These are phyloP conservation scores for Ophioninae sp. DNA, from an alignment of 2,888 invertebrate genomes.

Conservation along the genomic window DNA sequence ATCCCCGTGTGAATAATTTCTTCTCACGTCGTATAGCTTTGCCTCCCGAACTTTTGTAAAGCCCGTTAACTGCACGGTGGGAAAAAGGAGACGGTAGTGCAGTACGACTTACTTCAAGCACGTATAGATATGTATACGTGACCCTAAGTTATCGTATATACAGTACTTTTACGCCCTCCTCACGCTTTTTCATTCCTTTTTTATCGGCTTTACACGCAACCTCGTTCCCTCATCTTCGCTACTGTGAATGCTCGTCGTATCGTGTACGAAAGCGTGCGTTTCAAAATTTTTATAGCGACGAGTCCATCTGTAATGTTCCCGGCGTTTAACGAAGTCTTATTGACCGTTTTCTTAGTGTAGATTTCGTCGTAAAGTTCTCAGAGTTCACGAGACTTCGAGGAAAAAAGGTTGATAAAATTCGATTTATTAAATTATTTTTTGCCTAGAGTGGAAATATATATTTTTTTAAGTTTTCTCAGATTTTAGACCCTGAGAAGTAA, in stretches of 20 bases:
- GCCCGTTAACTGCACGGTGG: constrained; percentile 59
- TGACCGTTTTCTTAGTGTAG: background rate
- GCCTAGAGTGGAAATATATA: too few species aligned
- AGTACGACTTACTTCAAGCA: constrained; percentile 13
- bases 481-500: too few species aligned
- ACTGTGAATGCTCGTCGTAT: background rate
- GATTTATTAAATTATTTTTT: too few species aligned
- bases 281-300: background rate
- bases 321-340: background rate
- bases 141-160: constrained; percentile 19
- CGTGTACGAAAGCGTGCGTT: background rate
- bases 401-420: too few species aligned
- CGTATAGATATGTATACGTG: background rate
- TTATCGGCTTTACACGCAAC: constrained; percentile 5
- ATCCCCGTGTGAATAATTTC: constrained; percentile 63
- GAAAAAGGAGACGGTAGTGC: constrained; percentile 40
- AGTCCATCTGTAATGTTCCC: background rate
- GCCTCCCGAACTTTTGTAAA: constrained; percentile 56
- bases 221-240: constrained; percentile 23
- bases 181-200: constrained; percentile 17
- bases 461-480: too few species aligned
- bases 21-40: constrained; percentile 58
- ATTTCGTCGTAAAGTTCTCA: constrained; percentile 8
- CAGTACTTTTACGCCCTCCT: constrained; percentile 16
- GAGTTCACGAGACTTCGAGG: background rate